These are phyloP conservation scores for Cantharis flavilabris DNA, from an alignment of 2,888 invertebrate genomes.

Conservation along the genomic window DNA sequence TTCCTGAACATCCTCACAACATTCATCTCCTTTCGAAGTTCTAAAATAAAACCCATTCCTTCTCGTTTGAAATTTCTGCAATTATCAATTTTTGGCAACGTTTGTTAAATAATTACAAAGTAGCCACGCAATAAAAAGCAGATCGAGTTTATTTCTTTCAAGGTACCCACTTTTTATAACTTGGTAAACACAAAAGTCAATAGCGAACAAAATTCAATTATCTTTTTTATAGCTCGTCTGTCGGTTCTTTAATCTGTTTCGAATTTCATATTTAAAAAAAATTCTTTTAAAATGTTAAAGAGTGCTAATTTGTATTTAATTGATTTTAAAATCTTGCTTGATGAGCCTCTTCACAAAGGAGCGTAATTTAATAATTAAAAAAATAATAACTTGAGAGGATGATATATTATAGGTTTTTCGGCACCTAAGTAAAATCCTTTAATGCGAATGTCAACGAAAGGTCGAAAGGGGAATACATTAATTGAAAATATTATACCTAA, in stretches of 20 bases:
- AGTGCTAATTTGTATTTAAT: not conserved
- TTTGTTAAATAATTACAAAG: not conserved
- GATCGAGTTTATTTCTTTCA: not conserved
- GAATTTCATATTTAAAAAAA: not conserved
- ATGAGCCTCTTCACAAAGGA: not conserved
- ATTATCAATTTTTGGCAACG: not conserved
- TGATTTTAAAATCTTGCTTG: not conserved
- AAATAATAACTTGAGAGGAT: not conserved
- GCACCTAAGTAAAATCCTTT: not conserved
- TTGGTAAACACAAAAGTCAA: not conserved
- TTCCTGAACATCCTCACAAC: conserved; percentile 42
- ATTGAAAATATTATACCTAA: not conserved
- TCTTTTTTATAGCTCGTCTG: not conserved
- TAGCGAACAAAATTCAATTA: conserved; percentile 1
- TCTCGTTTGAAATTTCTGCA: not conserved
- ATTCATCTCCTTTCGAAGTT: not conserved
- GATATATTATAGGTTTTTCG: not conserved
- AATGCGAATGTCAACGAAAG: not conserved
- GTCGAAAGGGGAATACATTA: not conserved
- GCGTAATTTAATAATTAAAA: not conserved
- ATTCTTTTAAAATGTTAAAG: not conserved
- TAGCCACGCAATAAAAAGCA: not conserved
- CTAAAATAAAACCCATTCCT: not conserved
- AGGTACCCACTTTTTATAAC: conserved; percentile 1
- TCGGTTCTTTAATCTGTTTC: not conserved